Conservation (phyloP, 1,140 invertebrate genomes). For the Neodiprion fabricii region DNA sequence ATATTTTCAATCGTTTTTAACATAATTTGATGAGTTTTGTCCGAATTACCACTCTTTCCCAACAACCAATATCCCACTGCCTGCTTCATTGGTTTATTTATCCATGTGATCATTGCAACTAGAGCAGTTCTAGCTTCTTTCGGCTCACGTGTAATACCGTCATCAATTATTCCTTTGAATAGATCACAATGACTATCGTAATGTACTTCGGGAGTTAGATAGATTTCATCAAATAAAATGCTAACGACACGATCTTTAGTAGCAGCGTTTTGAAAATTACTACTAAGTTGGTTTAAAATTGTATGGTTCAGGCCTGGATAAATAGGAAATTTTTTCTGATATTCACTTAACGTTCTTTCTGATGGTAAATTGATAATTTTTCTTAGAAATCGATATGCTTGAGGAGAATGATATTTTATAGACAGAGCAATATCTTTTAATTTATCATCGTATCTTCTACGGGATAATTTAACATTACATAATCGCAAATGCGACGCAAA, state of each 20-base stretch:
- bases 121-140: not conserved
- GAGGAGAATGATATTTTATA: constrained; percentile 8
- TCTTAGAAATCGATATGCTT: constrained; percentile 5
- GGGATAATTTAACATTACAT: not conserved
- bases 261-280: not conserved
- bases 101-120: constrained; percentile 10
- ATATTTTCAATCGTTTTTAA: not conserved
- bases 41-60: not conserved
- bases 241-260: not conserved
- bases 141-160: not conserved
- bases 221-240: constrained; percentile 9
- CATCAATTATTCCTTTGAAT: not conserved
- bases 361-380: constrained; percentile 2
- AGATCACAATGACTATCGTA: not conserved
- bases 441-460: not conserved
- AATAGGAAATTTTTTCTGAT: not conserved
- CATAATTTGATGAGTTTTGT: not conserved
- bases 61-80: constrained; percentile 9
- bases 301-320: not conserved
- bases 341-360: not conserved
- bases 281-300: not conserved
- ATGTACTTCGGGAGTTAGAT: constrained; percentile 1
- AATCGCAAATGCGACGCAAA: constrained; percentile 10
- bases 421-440: constrained; percentile 13
- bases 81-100: not conserved